Evolutionary conservation across 2,797 vertebrate species (phyloP).

Genomic region (Lepilemur ruficaudatus): DNA sequence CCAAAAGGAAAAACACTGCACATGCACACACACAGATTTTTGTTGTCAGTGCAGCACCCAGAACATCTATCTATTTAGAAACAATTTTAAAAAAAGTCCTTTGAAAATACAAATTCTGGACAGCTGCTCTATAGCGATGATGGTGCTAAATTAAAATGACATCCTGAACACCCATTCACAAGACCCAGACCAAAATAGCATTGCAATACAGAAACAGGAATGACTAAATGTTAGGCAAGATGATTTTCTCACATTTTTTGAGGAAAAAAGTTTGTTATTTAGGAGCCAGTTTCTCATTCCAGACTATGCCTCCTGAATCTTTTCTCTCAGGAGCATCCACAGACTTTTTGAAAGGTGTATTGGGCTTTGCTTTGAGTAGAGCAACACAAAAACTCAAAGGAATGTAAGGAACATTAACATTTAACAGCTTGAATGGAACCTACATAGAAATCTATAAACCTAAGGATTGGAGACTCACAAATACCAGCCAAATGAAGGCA

Average conservation of each 20-base stretch:
- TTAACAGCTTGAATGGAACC: not conserved
- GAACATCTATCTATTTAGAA: conserved; percentile 41
- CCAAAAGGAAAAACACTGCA: not conserved
- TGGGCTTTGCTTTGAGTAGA: not conserved
- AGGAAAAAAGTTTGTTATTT: conserved; percentile 31
- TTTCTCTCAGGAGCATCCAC: not conserved
- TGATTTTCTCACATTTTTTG: conserved; percentile 18
- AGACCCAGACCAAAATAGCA: conserved; percentile 37
- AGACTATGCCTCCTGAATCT: not conserved
- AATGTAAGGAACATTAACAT: not conserved
- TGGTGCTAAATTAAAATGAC: conserved; percentile 56
- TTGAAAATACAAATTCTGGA: conserved; percentile 54
- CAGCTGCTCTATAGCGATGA: conserved; percentile 37
- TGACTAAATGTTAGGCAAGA: conserved; percentile 41
- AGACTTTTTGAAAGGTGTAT: not conserved
- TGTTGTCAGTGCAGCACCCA: not conserved
- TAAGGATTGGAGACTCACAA: not conserved
- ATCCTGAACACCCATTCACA: conserved; percentile 41
- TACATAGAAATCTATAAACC: not conserved
- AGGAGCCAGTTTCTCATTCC: not conserved
- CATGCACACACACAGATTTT: not conserved
- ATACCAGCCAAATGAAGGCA: not conserved
- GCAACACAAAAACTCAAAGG: not conserved
- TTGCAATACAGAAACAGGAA: conserved; percentile 29
- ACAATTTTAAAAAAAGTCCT: not conserved